phyloP scores from a whole-genome alignment of 2,888 invertebrate genomes.

The Aporophyla lueneburgensis region DNA sequence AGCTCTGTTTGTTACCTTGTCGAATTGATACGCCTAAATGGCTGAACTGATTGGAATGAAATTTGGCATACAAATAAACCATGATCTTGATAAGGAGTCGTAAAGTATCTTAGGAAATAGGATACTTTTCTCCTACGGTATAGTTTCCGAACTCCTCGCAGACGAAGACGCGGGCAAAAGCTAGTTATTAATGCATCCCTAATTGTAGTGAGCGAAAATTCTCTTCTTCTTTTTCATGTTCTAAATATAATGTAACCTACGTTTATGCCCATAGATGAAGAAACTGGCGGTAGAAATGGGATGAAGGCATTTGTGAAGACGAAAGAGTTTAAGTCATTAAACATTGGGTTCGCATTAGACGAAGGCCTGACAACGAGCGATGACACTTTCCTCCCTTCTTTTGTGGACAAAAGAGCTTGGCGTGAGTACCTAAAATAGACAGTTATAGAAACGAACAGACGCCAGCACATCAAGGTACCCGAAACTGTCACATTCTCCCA shows the following conservation, averaged over 20 bases:
- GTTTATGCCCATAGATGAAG: conserved; percentile 92
- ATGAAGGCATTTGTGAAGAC: conserved; percentile 93
- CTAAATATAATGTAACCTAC: conserved; percentile 36
- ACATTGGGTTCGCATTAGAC: conserved; percentile 96
- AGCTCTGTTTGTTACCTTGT: background rate
- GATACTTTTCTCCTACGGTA: background rate
- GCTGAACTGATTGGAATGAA: background rate
- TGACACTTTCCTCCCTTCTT: conserved; percentile 91
- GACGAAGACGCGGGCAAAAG: background rate
- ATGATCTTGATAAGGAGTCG: background rate
- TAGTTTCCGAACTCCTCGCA: background rate
- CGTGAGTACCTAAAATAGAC: conserved; percentile 91
- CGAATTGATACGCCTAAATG: background rate
- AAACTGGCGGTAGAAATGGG: conserved; percentile 95
- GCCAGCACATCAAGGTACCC: too few relatives aligned
- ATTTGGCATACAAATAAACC: background rate
- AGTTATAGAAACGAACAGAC: too few relatives aligned
- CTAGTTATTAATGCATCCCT: background rate
- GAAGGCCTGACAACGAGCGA: conserved; percentile 93
- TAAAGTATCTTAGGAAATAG: background rate
- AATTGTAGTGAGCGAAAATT: background rate
- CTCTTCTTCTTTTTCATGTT: background rate
- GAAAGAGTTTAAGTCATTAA: conserved; percentile 93
- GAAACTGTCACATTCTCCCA: too few relatives aligned
- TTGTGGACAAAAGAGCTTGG: conserved; percentile 95